These are phyloP conservation scores for Xylophagus ater DNA, from an alignment of 2,888 invertebrate genomes.

Conservation along the genomic window DNA sequence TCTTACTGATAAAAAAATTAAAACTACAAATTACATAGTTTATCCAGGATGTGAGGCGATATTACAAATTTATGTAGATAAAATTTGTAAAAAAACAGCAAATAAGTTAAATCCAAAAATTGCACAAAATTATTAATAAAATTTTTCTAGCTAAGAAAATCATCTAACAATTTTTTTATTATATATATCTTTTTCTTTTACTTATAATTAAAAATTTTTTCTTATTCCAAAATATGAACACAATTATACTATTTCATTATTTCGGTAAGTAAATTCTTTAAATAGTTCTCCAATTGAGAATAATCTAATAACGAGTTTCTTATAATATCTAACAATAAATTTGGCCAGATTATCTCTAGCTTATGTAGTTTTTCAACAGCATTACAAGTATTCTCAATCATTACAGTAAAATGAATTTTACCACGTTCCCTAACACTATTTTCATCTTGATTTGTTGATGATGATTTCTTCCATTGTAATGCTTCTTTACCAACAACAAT, in stretches of 20 bases:
- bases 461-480: conserved; percentile 51
- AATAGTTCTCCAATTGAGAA: conserved; percentile 67
- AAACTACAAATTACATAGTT: conserved; percentile 32
- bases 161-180: too few relatives aligned
- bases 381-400: conserved; percentile 62
- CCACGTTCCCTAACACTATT: conserved; percentile 63
- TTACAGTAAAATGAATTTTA: conserved; percentile 53
- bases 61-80: conserved; percentile 33
- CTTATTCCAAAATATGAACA: too few relatives aligned
- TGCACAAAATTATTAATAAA: too few relatives aligned
- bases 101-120: too few relatives aligned
- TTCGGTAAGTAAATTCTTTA: conserved; percentile 45
- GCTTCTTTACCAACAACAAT: conserved; percentile 80
- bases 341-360: conserved; percentile 67
- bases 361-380: conserved; percentile 65
- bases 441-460: conserved; percentile 47
- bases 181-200: too few relatives aligned
- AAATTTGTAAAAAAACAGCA: conserved; percentile 14
- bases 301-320: conserved; percentile 68
- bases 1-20: conserved; percentile 33
- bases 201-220: too few relatives aligned
- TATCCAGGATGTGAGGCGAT: conserved; percentile 39
- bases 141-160: too few relatives aligned
- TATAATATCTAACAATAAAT: conserved; percentile 63
- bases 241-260: conserved; percentile 29